Evolutionary conservation across 2,797 vertebrate species (phyloP), one percentile per base, ranked within the genome.

Genomic region (Poecilia gillii): DNA sequence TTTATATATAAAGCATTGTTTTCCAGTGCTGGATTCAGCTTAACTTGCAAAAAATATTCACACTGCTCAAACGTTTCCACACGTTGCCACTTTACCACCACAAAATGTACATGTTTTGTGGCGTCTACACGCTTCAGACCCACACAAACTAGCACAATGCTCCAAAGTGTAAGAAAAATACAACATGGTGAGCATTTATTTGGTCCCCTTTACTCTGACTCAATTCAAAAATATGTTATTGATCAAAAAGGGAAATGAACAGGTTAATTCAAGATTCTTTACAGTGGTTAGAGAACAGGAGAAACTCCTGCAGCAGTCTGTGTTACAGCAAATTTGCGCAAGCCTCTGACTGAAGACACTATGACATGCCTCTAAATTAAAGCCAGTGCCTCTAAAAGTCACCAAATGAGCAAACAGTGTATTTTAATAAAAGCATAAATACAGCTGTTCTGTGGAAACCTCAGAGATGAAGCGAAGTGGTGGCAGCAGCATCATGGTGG

Each of bases 1-100:
- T 81, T 84, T 86, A 85, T 66, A 76, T 72, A 47, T 62, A 39
- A 73, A 81, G 73, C 77, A 77, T 73, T 71, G 81, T 84, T 87
- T 83, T 74, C 59, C 53, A 39, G 13, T 14, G 23, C n/a, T 62
- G 55, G 28, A 20, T 62, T 75, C 39, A 33, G 5, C 18, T 45
- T 45, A 75, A 31, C 39, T 57, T 41, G 43, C 73, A 71, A 45
- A 71, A 71, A 71, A 71, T n/a, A 14, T 25, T 25, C 23, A 41
- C 9, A 41, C 36, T 68, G 36, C 64, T 68, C 64, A 68, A 39
- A 62, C 8, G 20, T 70, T n/a, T n/a, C 66, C 25, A 43, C 68
- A 45, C 14, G n/a, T 45, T 70, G 66, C 4, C 39, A n/a, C 39
- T n/a, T 41, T 1, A n/a, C 0, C 14, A 25, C 12, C 39, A 43